Base-by-base conservation (phyloP, 2,113 vertebrate species). In the Alligator mississippiensis region DNA sequence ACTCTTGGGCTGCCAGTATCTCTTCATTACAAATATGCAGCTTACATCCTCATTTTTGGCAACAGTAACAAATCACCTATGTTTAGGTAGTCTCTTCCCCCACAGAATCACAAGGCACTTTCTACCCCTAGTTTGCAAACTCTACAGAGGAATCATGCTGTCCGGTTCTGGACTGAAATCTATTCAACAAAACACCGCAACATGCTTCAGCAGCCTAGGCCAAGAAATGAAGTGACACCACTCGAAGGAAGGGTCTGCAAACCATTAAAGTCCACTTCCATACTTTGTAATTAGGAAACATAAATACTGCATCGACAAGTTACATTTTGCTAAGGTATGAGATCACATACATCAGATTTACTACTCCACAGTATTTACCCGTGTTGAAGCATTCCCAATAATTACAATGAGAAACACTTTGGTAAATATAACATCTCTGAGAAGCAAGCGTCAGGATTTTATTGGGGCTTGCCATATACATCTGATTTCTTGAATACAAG, bases 401-500 rank as follows among this genome's bases (percentile, higher is more conserved):
- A 85, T 77, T 81, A 27, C 27, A 75, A 47, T 74, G 61, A 80
- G 93, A 90, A 61, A 80, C 80, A 10, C 12, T 64, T 47, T 85
- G 47, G 86, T 34, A 82, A 91, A 85, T 3, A n/a, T 0, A 84
- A 55, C 58, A 17, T 87, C 80, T 87, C 90, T 34, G 8, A 55
- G 58, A 75, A 90, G 77, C 63, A 79, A 84, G 64, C 25, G 10
- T 0, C 30, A n/a, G 82, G 75, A 66, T 30, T 1, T 75, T 63
- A 77, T 85, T 80, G 2, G 0, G 47, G 80, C 61, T 84, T 87
- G 90, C 80, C 82, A 82, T 78, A 93, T 84, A 79, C 55, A 85
- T 84, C 85, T 95, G 91, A 58, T 87, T 93, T 87, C 92, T 90
- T 87, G 80, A 77, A 88, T 87, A 90, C 95, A 96, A 92, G 81